Base-by-base conservation (phyloP, 2,113 vertebrate species). In the Struthio camelus region DNA sequence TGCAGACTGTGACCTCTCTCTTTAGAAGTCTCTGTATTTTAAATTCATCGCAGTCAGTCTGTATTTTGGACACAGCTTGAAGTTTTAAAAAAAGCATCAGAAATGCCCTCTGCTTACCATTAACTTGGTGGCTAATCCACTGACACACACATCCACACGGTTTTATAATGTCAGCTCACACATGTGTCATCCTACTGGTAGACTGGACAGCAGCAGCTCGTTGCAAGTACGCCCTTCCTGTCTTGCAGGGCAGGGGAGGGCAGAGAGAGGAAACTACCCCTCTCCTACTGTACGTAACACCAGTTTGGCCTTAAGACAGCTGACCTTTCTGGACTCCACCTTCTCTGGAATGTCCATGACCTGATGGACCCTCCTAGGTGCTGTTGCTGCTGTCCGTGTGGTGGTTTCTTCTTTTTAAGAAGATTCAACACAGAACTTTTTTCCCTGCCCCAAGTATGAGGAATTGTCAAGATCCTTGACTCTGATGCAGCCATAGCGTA, bases 371-470 rank as follows among this genome's bases (percentile, higher is more conserved):
- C 42, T 61, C 25, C 25, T 36, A 66, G 14, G 27, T 10, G 2
- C 6, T 1, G 1, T 12, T 28, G 9, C 27, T 14, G 2, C 22
- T 58, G 8, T 36, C 40, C 32, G 8, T 0, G 0, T 1, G 1
- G 18, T 19, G 14, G 9, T 54, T 20, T 71, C 30, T 28, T 76
- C 28, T 70, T 66, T 65, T 59, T 17, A 23, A 44, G 54, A 54
- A 28, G 17, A 14, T n/a, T 77, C 34, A 51, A 48, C n/a, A 32
- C 11, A 64, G 10, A 32, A 20, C 11, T 16, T 4, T 4, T 20
- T 50, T 22, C 23, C 14, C 2, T 2, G 14, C 17, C 20, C 54
- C 7, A 6, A 10, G 19, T 54, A 0, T 25, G 8, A 66, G 20
- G n/a, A 85, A 44, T 30, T 10, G 23, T 10, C 24, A 56, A 19